Percentiles rank a stretch among this genome's conserved stretches.
Conservation (phyloP, 2,888 invertebrate species). For the Heliconius sara region DNA sequence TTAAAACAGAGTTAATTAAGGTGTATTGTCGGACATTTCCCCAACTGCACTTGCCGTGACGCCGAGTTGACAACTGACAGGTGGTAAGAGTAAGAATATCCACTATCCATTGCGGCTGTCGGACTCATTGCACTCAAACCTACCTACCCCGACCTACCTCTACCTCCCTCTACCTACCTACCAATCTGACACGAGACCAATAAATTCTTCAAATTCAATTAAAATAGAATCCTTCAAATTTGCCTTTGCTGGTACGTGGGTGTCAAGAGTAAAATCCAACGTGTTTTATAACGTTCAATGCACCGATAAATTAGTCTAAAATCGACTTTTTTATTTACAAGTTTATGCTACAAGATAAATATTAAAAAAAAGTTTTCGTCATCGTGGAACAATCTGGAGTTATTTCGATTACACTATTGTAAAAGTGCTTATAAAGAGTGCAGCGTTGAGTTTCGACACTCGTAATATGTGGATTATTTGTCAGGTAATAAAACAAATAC, state of each 20-base stretch:
- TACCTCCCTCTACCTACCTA: neutral
- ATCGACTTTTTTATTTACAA: neutral
- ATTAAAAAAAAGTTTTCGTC: neutral
- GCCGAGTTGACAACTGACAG: conserved; percentile 13
- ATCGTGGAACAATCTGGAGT: neutral
- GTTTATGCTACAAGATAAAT: neutral
- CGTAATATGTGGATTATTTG: neutral
- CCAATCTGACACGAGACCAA: neutral
- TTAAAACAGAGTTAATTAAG: conserved; percentile 14
- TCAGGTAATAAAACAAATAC: neutral
- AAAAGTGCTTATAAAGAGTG: neutral
- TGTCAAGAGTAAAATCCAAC: neutral
- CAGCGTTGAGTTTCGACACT: neutral
- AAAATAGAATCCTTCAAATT: conserved; percentile 13
- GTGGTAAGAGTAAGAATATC: neutral
- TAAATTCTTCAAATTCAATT: conserved; percentile 16
- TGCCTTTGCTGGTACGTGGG: neutral
- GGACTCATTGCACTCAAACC: neutral
- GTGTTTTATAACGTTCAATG: neutral
- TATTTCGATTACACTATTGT: neutral
- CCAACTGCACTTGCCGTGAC: conserved; percentile 2
- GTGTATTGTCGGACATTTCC: neutral
- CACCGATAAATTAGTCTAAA: neutral
- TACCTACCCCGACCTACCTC: neutral
- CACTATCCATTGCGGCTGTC: neutral